Conservation (phyloP, 2,797 vertebrate species). For the Anguilla megastoma region DNA sequence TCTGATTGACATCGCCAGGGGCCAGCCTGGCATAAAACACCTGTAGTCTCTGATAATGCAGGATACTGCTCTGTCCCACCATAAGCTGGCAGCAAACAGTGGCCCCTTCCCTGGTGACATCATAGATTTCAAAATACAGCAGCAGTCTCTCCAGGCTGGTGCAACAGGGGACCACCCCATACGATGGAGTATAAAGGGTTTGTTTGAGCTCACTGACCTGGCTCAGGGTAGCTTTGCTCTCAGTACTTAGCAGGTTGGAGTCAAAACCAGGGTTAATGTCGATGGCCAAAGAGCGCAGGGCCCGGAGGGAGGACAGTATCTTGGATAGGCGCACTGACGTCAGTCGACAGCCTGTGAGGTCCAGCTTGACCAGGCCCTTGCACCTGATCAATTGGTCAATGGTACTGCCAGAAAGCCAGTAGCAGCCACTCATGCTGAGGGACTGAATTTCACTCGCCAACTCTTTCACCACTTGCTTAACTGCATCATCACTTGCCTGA, state of each 20-base stretch:
- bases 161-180: slow-evolving; percentile 92
- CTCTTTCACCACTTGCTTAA: slow-evolving; percentile 76
- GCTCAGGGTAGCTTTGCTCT: slow-evolving; percentile 87
- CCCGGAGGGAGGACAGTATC: slow-evolving; percentile 81
- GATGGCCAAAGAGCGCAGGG: slow-evolving; percentile 84
- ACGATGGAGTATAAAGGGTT: slow-evolving; percentile 88
- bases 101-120: slow-evolving; percentile 84
- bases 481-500: slow-evolving; percentile 81
- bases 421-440: slow-evolving; percentile 89
- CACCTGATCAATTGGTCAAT: slow-evolving; percentile 82
- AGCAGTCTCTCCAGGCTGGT: slow-evolving; percentile 84
- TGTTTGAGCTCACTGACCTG: slow-evolving; percentile 87
- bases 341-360: slow-evolving; percentile 86
- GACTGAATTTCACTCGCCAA: slow-evolving; percentile 82
- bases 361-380: slow-evolving; percentile 81
- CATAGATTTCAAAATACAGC: slow-evolving; percentile 90
- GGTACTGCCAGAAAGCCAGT: slow-evolving; percentile 84
- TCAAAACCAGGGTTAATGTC: slow-evolving; percentile 86
- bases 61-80: slow-evolving; percentile 96
- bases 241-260: slow-evolving; percentile 81
- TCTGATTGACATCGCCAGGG: slow-evolving; percentile 89
- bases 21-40: slow-evolving; percentile 91
- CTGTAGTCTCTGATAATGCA: slow-evolving; percentile 91
- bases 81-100: slow-evolving; percentile 91
- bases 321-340: slow-evolving; percentile 86